Evolutionary conservation across 2,888 invertebrate species (phyloP), one percentile per base, ranked within the genome.

Genomic region (Brenthis ino): DNA sequence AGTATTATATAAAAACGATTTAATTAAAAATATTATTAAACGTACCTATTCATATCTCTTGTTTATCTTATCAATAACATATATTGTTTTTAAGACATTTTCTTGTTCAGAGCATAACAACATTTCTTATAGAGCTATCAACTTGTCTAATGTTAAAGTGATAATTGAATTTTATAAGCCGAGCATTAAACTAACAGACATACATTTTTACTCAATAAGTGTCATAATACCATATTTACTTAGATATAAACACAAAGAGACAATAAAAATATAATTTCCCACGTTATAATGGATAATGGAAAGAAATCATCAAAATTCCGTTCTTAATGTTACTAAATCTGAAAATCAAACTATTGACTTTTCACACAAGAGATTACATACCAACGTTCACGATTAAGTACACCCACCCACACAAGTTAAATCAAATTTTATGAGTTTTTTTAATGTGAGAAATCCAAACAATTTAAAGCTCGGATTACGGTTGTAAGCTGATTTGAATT

Each of bases 401-500:
- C 75, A 76, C 72, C 77, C 79, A 75, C 82, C 79, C 79, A 80
- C 80, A 77, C 78, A 73, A 75, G 77, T 74, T 70, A 77, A 78
- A 78, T 77, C 75, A 77, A 79, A 76, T 80, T 81, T 82, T 82
- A 82, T 82, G 79, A 76, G 71, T 54, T 76, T 76, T 76, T 79
- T 76, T 82, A 85, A 83, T 84, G 86, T 87, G 89, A 85, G 89
- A 90, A 89, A 81, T 79, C 80, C 87, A 93, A 92, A 91, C 88
- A 92, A 80, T 80, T 78, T 75, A 77, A 85, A 86, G 83, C 87
- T 80, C 64, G 79, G 84, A 83, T 91, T 91, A 92, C 86, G 78
- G 73, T 54, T 83, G 89, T 91, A 91, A 87, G 80, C 86, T 80
- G 85, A 91, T 91, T 91, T 88, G 87, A 90, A 86, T 91, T 91